Evolutionary conservation across 1,140 invertebrate species (phyloP), one percentile per base, ranked within the genome.

Genomic region (Idris sp.): DNA sequence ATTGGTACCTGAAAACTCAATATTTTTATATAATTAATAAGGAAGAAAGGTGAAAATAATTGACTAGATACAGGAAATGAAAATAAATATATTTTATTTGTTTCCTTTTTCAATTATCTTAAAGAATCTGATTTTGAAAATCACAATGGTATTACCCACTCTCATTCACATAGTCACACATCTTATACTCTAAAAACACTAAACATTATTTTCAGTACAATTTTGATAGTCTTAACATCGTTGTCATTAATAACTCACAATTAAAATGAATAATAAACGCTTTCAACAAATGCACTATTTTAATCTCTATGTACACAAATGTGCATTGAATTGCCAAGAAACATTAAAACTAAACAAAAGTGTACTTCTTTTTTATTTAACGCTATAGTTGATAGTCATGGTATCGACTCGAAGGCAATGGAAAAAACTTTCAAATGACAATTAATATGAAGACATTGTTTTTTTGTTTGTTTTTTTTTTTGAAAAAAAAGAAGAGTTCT

Each of bases 11-110:
- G n/a, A n/a, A n/a, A n/a, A n/a, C n/a, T n/a, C n/a, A n/a, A n/a
- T n/a, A n/a, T n/a, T n/a, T n/a, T n/a, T n/a, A n/a, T n/a, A n/a
- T n/a, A n/a, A n/a, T n/a, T n/a, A n/a, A n/a, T n/a, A n/a, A n/a
- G n/a, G n/a, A n/a, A n/a, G n/a, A n/a, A n/a, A n/a, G n/a, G n/a
- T n/a, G n/a, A n/a, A n/a, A n/a, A n/a, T n/a, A n/a, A n/a, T n/a
- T n/a, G n/a, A n/a, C n/a, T n/a, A n/a, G n/a, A n/a, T n/a, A n/a
- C n/a, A n/a, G n/a, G n/a, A n/a, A 10, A 40, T 53, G 56, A 72
- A 69, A 78, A 74, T 78, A 78, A 74, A 74, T 78, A 77, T 65
- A n/a, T 46, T 74, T 74, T 68, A 56, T 77, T 77, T 77, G 28
- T 68, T 9, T 41, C 16, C 30, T 54, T 67, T 18, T 41, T 41